Evolutionary conservation across 2,113 vertebrate genomes (phyloP).

Genomic region (Sebastes schlegelii): DNA sequence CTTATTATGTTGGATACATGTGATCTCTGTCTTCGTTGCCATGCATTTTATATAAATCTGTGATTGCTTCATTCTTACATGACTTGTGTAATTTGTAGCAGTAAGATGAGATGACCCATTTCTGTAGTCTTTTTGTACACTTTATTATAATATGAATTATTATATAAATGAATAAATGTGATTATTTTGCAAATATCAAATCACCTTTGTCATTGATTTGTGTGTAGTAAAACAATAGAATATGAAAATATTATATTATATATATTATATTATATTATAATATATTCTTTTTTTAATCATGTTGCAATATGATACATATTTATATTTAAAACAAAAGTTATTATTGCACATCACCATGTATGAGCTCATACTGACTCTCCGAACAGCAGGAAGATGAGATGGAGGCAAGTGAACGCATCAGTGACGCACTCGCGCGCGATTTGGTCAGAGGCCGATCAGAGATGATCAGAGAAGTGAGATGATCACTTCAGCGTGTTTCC

Average conservation of each 20-base stretch:
- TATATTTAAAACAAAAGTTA: no score
- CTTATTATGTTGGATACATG: not conserved
- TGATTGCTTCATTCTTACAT: not conserved
- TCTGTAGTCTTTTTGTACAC: conserved; percentile 25
- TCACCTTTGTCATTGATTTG: conserved; percentile 17
- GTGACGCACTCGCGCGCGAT: conserved; percentile 24
- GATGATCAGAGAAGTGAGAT: conserved; percentile 20
- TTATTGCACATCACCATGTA: not conserved
- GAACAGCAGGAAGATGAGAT: conserved; percentile 1
- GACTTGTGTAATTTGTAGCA: not conserved
- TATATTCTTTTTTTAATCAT: not conserved
- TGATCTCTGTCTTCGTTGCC: not conserved
- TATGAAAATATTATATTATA: no score
- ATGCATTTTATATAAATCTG: not conserved
- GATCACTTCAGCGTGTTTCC: not conserved
- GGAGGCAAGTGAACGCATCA: conserved; percentile 12
- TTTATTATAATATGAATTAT: conserved; percentile 14
- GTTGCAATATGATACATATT: not conserved
- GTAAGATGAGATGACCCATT: not conserved
- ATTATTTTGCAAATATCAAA: conserved; percentile 29
- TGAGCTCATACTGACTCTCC: no score
- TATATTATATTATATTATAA: no score
- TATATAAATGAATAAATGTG: conserved; percentile 4
- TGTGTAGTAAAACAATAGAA: not conserved
- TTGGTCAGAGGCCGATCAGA: conserved; percentile 25